Conservation (phyloP, 1,140 invertebrate species). For the Oppia nitens region DNA sequence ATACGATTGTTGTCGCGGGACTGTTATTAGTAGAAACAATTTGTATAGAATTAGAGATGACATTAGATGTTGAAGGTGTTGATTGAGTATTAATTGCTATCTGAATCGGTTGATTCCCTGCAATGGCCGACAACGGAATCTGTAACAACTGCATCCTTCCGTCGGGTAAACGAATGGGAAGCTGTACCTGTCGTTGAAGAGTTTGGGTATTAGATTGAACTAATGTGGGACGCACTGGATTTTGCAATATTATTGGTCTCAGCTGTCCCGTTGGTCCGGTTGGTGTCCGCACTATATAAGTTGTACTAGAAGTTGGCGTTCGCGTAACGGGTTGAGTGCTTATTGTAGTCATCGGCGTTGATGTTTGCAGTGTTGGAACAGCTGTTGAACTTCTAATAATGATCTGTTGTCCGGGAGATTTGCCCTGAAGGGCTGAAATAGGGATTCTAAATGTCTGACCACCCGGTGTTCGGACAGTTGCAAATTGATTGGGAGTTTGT, state of each 20-base stretch:
- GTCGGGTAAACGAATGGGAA: conserved; percentile 47
- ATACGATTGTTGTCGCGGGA: background rate
- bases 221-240: background rate
- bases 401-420: conserved; percentile 63
- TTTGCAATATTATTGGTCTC: background rate
- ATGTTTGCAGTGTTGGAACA: conserved; percentile 1
- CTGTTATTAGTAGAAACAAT: background rate
- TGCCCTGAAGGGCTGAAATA: conserved; percentile 50
- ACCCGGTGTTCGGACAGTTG: conserved; percentile 13
- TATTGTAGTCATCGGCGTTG: conserved; percentile 2
- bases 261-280: background rate
- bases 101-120: conserved; percentile 1
- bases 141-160: conserved; percentile 73
- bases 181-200: background rate
- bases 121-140: conserved; percentile 25
- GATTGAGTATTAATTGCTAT: conserved; percentile 6
- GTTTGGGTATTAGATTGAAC: background rate
- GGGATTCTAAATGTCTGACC: conserved; percentile 24
- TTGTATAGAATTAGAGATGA: background rate
- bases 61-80: background rate
- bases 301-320: background rate
- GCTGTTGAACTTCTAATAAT: conserved; percentile 32
- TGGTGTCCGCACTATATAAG: background rate
- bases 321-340: background rate
- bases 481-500: background rate